phyloP scores from a whole-genome alignment of 2,797 vertebrate species.

The Discoglossus pictus region DNA sequence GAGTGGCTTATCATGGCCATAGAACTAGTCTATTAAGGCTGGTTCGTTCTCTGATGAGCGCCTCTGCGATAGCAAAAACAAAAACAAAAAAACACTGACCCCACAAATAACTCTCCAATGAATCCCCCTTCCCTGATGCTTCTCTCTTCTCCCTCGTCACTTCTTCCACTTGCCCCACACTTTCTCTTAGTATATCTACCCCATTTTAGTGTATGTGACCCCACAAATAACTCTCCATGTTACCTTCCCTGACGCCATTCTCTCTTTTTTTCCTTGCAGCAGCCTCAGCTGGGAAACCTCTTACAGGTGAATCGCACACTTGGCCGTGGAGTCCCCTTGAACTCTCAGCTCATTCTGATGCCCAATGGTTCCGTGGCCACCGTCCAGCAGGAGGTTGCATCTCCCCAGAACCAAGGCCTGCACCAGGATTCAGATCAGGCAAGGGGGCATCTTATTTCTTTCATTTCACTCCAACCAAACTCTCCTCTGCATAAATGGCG shows the following conservation, averaged over 20 bases:
- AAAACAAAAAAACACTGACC: too few relatives aligned
- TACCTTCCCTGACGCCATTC: not conserved
- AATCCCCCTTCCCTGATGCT: not conserved
- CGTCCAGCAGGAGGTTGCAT: constrained; percentile 82
- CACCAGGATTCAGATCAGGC: constrained; percentile 94
- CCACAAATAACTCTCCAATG: too few relatives aligned
- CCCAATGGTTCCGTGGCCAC: constrained; percentile 92
- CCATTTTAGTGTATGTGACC: too few relatives aligned
- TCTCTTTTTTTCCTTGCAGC: constrained; percentile 54
- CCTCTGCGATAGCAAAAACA: too few relatives aligned
- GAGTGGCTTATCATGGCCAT: too few relatives aligned
- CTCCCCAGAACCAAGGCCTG: constrained; percentile 73
- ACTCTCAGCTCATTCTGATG: constrained; percentile 97
- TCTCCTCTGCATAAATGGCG: too few relatives aligned
- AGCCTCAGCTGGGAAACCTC: constrained; percentile 80
- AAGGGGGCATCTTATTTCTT: constrained; percentile 55
- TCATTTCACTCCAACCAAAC: not conserved
- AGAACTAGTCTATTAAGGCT: too few relatives aligned
- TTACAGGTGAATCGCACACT: constrained; percentile 79
- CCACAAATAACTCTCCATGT: too few relatives aligned
- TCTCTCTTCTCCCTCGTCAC: too few relatives aligned
- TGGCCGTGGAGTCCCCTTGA: constrained; percentile 84
- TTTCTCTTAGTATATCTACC: too few relatives aligned
- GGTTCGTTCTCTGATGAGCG: not conserved
- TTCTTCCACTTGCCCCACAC: too few relatives aligned